Percentiles rank a stretch among this genome's conserved stretches.
These are phyloP conservation scores for Parnassius glacialis DNA, from an alignment of 2,888 invertebrate genomes.

Conservation along the genomic window DNA sequence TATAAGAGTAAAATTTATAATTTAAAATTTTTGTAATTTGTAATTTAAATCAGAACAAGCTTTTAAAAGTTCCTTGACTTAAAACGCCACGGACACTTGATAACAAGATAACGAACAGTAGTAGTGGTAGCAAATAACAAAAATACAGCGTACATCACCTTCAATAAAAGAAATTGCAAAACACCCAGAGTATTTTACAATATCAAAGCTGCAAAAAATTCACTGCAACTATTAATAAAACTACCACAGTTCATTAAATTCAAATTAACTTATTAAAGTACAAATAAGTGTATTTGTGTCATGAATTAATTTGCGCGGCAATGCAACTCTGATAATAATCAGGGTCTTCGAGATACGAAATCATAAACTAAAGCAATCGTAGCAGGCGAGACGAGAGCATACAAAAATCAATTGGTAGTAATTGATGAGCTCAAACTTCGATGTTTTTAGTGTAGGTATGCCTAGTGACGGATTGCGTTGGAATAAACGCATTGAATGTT, in stretches of 20 bases:
- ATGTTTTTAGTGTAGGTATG: constrained; percentile 33
- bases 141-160: too few species aligned
- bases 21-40: too few species aligned
- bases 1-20: too few species aligned
- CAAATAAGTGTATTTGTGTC: constrained; percentile 10
- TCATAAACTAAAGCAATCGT: constrained; percentile 33
- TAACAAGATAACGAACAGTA: too few species aligned
- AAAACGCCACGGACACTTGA: too few species aligned
- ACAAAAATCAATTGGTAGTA: constrained; percentile 64
- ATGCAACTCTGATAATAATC: constrained; percentile 16
- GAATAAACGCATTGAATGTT: neutral
- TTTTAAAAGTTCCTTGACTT: too few species aligned
- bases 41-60: too few species aligned
- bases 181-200: too few species aligned
- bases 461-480: constrained; percentile 5
- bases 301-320: constrained; percentile 2
- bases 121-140: too few species aligned
- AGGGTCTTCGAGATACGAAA: constrained; percentile 20
- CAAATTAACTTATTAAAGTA: constrained; percentile 10
- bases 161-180: too few species aligned
- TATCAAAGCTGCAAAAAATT: neutral
- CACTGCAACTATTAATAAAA: neutral
- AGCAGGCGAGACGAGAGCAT: constrained; percentile 43
- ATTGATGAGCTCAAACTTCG: constrained; percentile 54
- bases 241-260: too few species aligned